phyloP scores from a whole-genome alignment of 1,140 invertebrate species.

The Atta cephalotes region DNA sequence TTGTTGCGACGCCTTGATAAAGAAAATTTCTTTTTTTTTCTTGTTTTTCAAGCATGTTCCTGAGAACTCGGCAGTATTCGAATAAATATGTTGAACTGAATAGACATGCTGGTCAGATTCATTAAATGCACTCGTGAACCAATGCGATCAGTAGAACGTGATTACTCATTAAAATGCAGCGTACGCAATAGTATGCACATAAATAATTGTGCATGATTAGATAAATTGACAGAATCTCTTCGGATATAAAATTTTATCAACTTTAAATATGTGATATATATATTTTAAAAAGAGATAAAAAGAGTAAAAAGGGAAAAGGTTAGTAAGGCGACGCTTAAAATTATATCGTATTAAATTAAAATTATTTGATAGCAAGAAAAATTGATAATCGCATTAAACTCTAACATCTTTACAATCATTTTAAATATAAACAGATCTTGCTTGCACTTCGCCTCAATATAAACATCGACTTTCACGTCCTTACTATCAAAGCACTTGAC shows the following conservation, averaged over 20 bases:
- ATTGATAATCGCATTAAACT: constrained; percentile 16
- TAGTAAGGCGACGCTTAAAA: constrained; percentile 33
- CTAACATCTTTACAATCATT: constrained; percentile 33
- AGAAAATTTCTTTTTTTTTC: constrained; percentile 64
- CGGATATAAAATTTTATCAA: constrained; percentile 12
- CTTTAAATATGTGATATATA: background rate
- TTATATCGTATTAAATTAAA: constrained; percentile 10
- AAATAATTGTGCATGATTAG: constrained; percentile 21
- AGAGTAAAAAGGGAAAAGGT: background rate
- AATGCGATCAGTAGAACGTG: constrained; percentile 4
- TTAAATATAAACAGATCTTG: constrained; percentile 53
- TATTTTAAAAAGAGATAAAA: background rate
- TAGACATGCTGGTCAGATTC: constrained; percentile 15
- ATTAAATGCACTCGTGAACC: constrained; percentile 4
- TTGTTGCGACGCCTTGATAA: constrained; percentile 66
- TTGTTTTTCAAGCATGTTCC: constrained; percentile 53
- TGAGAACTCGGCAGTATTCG: constrained; percentile 67
- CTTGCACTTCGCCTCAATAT: background rate
- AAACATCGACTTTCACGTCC: constrained; percentile 28
- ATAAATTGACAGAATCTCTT: constrained; percentile 32
- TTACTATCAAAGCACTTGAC: constrained; percentile 39
- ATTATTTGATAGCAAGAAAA: constrained; percentile 21
- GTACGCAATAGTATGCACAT: background rate
- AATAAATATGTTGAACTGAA: constrained; percentile 39
- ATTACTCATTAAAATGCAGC: constrained; percentile 18